Base-by-base conservation (phyloP, 2,113 vertebrate species). In the Tautogolabrus adspersus region DNA sequence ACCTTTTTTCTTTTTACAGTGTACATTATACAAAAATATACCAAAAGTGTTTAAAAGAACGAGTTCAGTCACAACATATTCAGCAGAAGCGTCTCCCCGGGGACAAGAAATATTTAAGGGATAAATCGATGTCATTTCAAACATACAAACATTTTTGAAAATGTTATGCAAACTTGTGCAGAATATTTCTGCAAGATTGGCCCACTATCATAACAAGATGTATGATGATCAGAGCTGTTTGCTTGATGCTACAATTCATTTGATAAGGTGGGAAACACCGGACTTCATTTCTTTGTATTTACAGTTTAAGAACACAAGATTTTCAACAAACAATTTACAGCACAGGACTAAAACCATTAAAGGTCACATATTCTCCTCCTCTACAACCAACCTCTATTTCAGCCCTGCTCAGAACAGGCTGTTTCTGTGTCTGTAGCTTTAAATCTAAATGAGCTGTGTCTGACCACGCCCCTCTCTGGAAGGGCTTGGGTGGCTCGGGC, bases 21-120 rank as follows among this genome's bases (percentile, higher is more conserved):
- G 92, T 93, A 94, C 94, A 95, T 95, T 92, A 94, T 97, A 96
- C 92, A 96, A 96, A 97, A 97, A 96, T 95, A 96, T 91, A 95
- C 87, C 93, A 94, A 95, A 95, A 96, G 95, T 95, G 94, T 96
- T 92, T 94, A 94, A 94, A 93, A 95, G 93, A 94, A 94, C 95
- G 95, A 94, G 93, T 94, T 94, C 80, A 91, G 87, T 93, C 85
- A 92, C 92, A 87, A 91, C 38, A 64, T 52, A 87, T 89, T 91
- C 79, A 89, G 90, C 57, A 92, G 78, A 63, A 23, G 15, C 40
- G 49, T 67, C 21, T 64, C 73, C 60, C 60, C 2, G 64, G 64
- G 21, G 26, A 40, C 49, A 58, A 46, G 10, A 46, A 46, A 46
- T 15, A 46, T 13, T 46, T 13, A 10, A 46, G 44, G 2, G 44